These are phyloP conservation scores for Echeneis naucrates DNA, from an alignment of 2,797 vertebrate genomes.

Conservation along the genomic window DNA sequence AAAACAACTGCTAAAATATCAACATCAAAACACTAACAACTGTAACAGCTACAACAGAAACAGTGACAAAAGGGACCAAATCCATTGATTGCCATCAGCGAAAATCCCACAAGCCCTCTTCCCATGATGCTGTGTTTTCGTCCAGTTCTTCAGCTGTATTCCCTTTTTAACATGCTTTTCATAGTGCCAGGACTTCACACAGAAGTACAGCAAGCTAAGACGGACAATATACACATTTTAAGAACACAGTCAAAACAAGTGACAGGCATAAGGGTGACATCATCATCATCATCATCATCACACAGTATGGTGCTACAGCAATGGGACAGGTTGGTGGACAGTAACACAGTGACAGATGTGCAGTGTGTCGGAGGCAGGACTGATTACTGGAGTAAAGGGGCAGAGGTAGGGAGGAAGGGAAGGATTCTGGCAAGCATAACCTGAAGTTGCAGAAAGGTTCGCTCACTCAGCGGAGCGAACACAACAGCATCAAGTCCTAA, in stretches of 20 bases:
- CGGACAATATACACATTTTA: constrained; percentile 64
- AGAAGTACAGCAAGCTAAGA: constrained; percentile 76
- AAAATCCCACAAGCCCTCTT: constrained; percentile 59
- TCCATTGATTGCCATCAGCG: constrained; percentile 65
- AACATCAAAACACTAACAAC: constrained; percentile 76
- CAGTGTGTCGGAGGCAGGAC: constrained; percentile 44
- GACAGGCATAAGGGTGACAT: constrained; percentile 70
- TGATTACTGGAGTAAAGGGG: constrained; percentile 53
- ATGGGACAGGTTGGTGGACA: constrained; percentile 11
- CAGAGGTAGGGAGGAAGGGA: constrained; percentile 36
- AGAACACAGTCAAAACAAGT: constrained; percentile 69
- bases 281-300: constrained; percentile 56
- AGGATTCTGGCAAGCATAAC: constrained; percentile 59
- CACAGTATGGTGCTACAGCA: constrained; percentile 28
- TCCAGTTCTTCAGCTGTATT: constrained; percentile 46
- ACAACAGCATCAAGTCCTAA: constrained; percentile 79
- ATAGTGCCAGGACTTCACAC: constrained; percentile 68
- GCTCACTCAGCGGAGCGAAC: constrained; percentile 60
- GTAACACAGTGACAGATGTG: constrained; percentile 25
- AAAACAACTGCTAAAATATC: constrained; percentile 61
- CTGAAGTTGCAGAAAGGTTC: constrained; percentile 83
- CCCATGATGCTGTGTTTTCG: constrained; percentile 28
- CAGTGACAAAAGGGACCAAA: constrained; percentile 63
- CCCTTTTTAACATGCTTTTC: constrained; percentile 71
- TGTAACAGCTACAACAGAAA: constrained; percentile 74